Conservation (phyloP, 2,113 vertebrate species). For the Centropristis striata region DNA sequence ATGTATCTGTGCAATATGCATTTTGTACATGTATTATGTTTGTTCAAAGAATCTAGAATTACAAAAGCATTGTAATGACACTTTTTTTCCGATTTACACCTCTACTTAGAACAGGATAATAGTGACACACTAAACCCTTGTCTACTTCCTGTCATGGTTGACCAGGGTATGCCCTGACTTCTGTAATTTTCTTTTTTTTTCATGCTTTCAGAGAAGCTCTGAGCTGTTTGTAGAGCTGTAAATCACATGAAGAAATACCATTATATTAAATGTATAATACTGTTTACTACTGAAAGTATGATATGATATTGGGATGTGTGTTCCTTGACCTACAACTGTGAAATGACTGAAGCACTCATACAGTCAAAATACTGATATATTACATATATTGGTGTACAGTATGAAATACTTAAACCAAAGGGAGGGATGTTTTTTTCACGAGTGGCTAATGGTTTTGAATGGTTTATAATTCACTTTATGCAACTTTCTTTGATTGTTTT, state of each 20-base stretch:
- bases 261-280: too few species aligned
- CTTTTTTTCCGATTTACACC: too few species aligned
- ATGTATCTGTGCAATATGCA: too few species aligned
- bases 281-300: too few species aligned
- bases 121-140: too few species aligned
- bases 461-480: neutral
- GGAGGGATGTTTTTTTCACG: too few species aligned
- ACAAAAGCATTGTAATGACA: too few species aligned
- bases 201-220: neutral
- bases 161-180: neutral
- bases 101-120: too few species aligned
- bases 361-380: neutral
- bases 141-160: neutral
- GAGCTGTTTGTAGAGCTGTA: neutral
- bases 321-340: too few species aligned
- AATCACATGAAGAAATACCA: too few species aligned
- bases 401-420: neutral
- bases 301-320: neutral
- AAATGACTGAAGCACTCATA: neutral
- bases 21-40: too few species aligned
- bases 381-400: neutral
- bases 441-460: neutral
- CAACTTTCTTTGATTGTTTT: neutral
- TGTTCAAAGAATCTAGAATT: too few species aligned
- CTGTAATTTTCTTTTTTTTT: neutral